phyloP scores from a whole-genome alignment of 2,888 invertebrate genomes.

The Eledone cirrhosa region DNA sequence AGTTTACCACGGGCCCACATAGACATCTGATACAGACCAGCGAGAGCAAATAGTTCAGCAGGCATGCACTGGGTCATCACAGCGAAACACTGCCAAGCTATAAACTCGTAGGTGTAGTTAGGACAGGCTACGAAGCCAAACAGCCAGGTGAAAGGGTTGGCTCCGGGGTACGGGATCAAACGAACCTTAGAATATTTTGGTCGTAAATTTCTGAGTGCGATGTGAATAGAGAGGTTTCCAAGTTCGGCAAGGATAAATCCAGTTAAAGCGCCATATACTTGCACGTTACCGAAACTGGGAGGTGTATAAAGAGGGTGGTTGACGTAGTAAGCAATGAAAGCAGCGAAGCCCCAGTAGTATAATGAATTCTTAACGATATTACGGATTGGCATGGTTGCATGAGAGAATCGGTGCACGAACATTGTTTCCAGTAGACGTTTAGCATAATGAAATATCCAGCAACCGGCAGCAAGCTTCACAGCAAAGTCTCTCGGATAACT shows the following conservation, averaged over 20 bases:
- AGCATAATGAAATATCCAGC: constrained; percentile 90
- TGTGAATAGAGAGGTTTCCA: constrained; percentile 93
- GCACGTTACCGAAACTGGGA: constrained; percentile 71
- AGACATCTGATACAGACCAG: constrained; percentile 96
- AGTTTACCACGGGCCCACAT: constrained; percentile 97
- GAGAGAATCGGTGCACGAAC: constrained; percentile 97
- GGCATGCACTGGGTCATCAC: constrained; percentile 94
- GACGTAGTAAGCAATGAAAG: constrained; percentile 94
- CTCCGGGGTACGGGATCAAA: constrained; percentile 85
- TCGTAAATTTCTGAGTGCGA: constrained; percentile 88
- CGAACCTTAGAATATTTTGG: constrained; percentile 86
- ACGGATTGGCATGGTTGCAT: constrained; percentile 94
- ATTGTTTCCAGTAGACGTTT: constrained; percentile 94
- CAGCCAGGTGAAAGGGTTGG: constrained; percentile 86
- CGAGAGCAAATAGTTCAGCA: constrained; percentile 88
- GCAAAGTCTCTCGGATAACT: constrained; percentile 65
- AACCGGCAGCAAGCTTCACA: constrained; percentile 78
- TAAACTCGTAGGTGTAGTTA: constrained; percentile 97
- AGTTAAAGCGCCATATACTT: constrained; percentile 61
- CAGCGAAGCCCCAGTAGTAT: constrained; percentile 97
- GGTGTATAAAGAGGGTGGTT: constrained; percentile 95
- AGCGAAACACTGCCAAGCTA: constrained; percentile 92
- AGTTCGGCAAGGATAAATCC: constrained; percentile 81
- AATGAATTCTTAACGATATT: constrained; percentile 96
- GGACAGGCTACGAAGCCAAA: constrained; percentile 96